These are phyloP conservation scores for Plebejus anna DNA, from an alignment of 2,888 invertebrate genomes.

Conservation along the genomic window DNA sequence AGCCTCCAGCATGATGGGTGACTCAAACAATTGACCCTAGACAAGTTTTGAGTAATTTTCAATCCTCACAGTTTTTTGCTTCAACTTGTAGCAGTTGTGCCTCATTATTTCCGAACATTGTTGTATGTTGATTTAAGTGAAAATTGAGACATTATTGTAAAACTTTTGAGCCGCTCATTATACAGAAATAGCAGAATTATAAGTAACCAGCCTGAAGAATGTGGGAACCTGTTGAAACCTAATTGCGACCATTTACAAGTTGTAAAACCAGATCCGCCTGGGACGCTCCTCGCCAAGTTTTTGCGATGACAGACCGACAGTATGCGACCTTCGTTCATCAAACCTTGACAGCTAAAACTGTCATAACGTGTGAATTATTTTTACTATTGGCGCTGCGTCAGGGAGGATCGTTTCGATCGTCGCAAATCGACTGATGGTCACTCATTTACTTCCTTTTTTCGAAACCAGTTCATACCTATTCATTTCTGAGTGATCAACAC, in stretches of 20 bases:
- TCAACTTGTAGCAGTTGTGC: background rate
- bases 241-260: constrained; percentile 10
- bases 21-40: too few species aligned
- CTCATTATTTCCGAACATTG: background rate
- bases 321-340: background rate
- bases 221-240: constrained; percentile 14
- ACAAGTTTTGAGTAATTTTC: background rate
- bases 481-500: too few species aligned
- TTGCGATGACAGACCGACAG: constrained; percentile 19
- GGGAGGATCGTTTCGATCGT: too few species aligned
- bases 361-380: background rate
- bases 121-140: background rate
- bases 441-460: too few species aligned
- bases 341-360: background rate
- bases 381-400: background rate
- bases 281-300: constrained; percentile 18
- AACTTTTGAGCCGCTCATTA: background rate
- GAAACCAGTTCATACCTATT: too few species aligned
- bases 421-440: too few species aligned
- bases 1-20: too few species aligned
- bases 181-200: constrained; percentile 12
- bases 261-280: constrained; percentile 10
- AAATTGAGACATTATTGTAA: constrained; percentile 13
- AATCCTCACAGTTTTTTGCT: background rate
- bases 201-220: constrained; percentile 11